Conservation (phyloP, 2,888 invertebrate species). For the Corbicula japonica region DNA sequence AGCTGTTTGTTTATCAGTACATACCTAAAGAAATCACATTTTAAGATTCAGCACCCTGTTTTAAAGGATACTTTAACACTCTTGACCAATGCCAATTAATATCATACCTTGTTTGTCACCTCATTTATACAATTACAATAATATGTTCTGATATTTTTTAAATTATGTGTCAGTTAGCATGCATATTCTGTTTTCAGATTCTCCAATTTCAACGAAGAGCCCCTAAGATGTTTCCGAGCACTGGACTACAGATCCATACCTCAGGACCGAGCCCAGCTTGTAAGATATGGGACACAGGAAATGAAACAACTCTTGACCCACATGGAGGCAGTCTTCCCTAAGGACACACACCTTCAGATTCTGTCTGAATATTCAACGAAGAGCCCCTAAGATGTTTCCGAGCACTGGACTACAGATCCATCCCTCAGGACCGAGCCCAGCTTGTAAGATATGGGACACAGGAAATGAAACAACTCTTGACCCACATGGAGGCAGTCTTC, state of each 20-base stretch:
- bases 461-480: neutral
- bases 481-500: constrained; percentile 3
- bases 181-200: constrained; percentile 6
- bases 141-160: neutral
- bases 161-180: neutral
- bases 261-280: no score
- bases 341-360: no score
- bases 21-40: neutral
- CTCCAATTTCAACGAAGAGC: constrained; percentile 21
- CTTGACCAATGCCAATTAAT: no score
- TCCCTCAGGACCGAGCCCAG: neutral
- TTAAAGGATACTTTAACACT: no score
- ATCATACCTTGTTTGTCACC: neutral
- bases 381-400: constrained; percentile 3
- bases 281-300: no score
- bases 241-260: no score
- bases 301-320: no score
- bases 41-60: neutral
- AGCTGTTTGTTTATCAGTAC: neutral
- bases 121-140: neutral
- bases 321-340: no score
- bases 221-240: no score
- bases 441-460: neutral
- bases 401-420: constrained; percentile 14
- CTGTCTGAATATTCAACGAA: no score